Evolutionary conservation across 2,113 vertebrate genomes (phyloP).

Genomic region (Formicarius rufipectus): DNA sequence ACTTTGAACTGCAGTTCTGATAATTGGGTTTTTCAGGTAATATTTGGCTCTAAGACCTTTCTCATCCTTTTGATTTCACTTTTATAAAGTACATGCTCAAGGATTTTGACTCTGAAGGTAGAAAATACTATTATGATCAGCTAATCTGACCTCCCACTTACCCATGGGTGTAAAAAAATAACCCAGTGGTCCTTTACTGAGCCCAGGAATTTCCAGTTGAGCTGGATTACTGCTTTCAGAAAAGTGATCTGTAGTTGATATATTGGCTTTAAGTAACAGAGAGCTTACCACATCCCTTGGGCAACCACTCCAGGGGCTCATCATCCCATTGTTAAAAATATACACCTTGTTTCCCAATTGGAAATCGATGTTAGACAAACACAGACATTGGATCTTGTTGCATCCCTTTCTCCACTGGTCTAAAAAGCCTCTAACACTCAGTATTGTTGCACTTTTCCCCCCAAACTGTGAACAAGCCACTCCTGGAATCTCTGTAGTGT

Average conservation of each 20-base stretch:
- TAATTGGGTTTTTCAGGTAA: constrained; percentile 4
- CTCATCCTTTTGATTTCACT: background rate
- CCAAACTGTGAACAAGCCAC: background rate
- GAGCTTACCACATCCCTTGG: background rate
- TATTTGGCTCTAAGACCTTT: constrained; percentile 10
- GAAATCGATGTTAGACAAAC: constrained; percentile 41
- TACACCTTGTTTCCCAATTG: background rate
- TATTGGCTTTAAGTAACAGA: constrained; percentile 12
- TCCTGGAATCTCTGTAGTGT: background rate
- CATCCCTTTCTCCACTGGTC: background rate
- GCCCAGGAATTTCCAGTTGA: background rate
- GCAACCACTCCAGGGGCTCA: background rate
- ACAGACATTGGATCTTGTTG: background rate
- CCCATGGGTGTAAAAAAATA: background rate
- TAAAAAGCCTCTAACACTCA: background rate
- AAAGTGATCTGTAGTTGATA: background rate
- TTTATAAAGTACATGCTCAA: background rate
- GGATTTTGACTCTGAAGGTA: background rate
- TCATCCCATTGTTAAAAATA: constrained; percentile 15
- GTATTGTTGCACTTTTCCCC: background rate
- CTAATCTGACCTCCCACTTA: background rate
- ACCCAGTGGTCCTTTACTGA: background rate
- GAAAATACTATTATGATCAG: background rate
- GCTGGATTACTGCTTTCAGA: background rate
- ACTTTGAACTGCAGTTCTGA: background rate